These are phyloP conservation scores for Macaria notata DNA, from an alignment of 2,888 invertebrate species.

Conservation along the genomic window DNA sequence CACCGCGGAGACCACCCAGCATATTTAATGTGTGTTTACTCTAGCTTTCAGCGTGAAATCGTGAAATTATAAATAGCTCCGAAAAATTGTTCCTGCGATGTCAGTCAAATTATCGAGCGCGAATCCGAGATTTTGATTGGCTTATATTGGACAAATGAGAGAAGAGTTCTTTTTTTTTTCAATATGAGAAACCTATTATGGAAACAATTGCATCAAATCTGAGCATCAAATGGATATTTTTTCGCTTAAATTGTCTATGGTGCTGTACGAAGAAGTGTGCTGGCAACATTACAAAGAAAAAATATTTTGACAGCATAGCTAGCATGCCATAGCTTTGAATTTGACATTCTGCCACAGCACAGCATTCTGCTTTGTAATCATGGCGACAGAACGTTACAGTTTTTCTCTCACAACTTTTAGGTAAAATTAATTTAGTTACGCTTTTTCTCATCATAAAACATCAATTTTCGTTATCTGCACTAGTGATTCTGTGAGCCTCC, in stretches of 20 bases:
- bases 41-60: slow-evolving; percentile 36
- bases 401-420: slow-evolving; percentile 93
- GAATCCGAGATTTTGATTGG: slow-evolving; percentile 49
- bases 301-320: background rate
- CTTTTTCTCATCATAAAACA: slow-evolving; percentile 16
- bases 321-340: too few relatives aligned
- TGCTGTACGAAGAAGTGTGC: slow-evolving; percentile 5
- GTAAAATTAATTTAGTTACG: slow-evolving; percentile 64
- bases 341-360: too few relatives aligned
- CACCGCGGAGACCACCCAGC: slow-evolving; percentile 59
- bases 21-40: slow-evolving; percentile 44
- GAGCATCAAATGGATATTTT: too few relatives aligned
- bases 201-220: background rate
- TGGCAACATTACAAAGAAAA: slow-evolving; percentile 51
- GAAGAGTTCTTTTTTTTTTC: background rate
- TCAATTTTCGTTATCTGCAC: background rate
- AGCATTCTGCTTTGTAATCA: slow-evolving; percentile 85
- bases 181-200: background rate
- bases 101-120: slow-evolving; percentile 75
- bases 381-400: slow-evolving; percentile 98
- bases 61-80: slow-evolving; percentile 63
- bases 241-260: too few relatives aligned
- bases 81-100: slow-evolving; percentile 37
- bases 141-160: slow-evolving; percentile 9
- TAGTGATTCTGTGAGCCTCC: slow-evolving; percentile 1